These are phyloP conservation scores for Cacoxenus indagator DNA, from an alignment of 2,888 invertebrate species.

Conservation along the genomic window DNA sequence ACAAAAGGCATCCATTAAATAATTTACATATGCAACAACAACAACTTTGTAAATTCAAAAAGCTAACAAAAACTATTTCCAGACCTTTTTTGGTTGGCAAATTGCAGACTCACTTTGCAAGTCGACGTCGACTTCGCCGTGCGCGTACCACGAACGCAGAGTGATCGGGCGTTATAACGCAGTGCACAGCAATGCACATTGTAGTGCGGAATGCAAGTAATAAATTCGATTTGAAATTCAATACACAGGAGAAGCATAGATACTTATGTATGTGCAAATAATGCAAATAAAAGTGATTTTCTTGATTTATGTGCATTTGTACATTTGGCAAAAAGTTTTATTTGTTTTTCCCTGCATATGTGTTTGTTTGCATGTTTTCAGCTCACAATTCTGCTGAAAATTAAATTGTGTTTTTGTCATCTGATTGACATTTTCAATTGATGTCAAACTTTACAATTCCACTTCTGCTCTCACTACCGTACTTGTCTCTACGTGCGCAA, in stretches of 20 bases:
- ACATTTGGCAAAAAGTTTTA: background rate
- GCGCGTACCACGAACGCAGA: background rate
- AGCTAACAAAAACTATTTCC: background rate
- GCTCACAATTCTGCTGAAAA: background rate
- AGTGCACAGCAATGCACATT: background rate
- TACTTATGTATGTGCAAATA: background rate
- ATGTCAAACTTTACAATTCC: background rate
- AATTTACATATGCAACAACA: conserved; percentile 2
- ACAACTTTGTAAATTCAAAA: background rate
- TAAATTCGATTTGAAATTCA: background rate
- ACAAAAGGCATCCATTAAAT: background rate
- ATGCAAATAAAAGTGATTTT: background rate
- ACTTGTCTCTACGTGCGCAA: too few relatives aligned
- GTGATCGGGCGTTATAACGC: too few relatives aligned
- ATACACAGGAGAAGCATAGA: background rate
- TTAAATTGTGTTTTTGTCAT: background rate
- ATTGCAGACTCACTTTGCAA: conserved; percentile 2
- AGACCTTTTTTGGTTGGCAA: conserved; percentile 14
- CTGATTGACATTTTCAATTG: background rate
- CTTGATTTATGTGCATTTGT: background rate
- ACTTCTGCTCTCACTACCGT: too few relatives aligned
- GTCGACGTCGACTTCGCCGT: background rate
- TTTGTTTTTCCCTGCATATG: background rate
- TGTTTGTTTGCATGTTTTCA: background rate
- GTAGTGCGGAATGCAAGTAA: background rate